Conservation (phyloP, 2,888 invertebrate species). For the Reticulitermes lucifugus region DNA sequence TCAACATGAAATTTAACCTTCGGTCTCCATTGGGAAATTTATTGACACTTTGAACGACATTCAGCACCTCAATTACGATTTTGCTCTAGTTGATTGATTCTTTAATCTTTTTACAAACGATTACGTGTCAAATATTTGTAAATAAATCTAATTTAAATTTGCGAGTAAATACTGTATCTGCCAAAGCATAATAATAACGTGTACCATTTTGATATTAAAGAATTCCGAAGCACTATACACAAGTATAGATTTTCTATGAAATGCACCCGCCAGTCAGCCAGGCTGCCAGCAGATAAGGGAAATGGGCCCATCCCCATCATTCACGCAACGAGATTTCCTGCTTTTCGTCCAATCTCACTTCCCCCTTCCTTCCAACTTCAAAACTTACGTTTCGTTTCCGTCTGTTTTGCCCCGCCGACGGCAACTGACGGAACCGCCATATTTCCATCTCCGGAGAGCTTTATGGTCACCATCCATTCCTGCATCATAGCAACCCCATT, state of each 20-base stretch:
- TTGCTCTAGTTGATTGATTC: too few relatives aligned
- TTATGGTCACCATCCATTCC: neutral
- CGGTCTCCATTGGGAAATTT: too few relatives aligned
- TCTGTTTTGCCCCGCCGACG: conserved; percentile 9
- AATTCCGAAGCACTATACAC: neutral
- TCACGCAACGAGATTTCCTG: conserved; percentile 20
- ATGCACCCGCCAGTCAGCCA: neutral
- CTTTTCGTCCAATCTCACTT: conserved; percentile 32
- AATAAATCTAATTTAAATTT: too few relatives aligned
- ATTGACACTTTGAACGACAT: too few relatives aligned
- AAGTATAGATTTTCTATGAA: neutral
- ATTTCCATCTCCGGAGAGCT: conserved; percentile 29
- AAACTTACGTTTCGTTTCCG: conserved; percentile 22
- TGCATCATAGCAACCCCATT: neutral
- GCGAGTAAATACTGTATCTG: too few relatives aligned
- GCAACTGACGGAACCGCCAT: conserved; percentile 28
- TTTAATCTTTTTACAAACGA: too few relatives aligned
- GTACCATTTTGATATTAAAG: neutral
- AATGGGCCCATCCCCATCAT: conserved; percentile 6
- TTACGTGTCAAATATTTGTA: too few relatives aligned
- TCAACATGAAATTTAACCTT: too few relatives aligned
- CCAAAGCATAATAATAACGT: neutral
- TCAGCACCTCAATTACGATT: too few relatives aligned
- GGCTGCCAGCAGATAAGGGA: conserved; percentile 10
- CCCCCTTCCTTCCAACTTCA: neutral